Conservation (phyloP, 2,113 vertebrate species). For the Opisthocomus hoazin region DNA sequence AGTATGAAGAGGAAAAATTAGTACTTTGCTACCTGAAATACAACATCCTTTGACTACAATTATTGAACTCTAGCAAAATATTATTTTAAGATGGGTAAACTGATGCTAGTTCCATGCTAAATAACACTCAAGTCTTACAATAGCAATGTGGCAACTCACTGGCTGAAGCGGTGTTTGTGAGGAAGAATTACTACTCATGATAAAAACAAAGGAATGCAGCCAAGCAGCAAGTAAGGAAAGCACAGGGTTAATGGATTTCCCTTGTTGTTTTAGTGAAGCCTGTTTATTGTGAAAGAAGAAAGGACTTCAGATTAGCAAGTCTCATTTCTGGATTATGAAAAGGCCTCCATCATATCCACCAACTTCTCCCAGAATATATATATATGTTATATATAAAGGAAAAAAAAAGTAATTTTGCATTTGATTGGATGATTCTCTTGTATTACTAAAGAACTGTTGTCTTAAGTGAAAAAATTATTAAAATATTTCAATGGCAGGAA, state of each 20-base stretch:
- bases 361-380: background rate
- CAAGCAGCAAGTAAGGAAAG: background rate
- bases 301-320: background rate
- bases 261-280: background rate
- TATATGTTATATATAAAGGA: background rate
- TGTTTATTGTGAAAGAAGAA: background rate
- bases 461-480: background rate
- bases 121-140: background rate
- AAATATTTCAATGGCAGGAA: background rate
- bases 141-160: background rate
- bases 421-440: background rate
- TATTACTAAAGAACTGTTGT: background rate
- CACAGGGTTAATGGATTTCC: background rate
- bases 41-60: constrained; percentile 17
- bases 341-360: background rate
- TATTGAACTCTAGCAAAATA: background rate
- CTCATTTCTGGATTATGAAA: background rate
- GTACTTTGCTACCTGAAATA: background rate
- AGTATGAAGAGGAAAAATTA: background rate
- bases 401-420: background rate
- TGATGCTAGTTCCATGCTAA: background rate
- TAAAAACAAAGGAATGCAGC: background rate
- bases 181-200: background rate
- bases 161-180: background rate
- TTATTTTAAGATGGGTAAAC: background rate